Evolutionary conservation across 1,140 invertebrate species (phyloP), one percentile per base, ranked within the genome.

Genomic region (Diachasma alloeum): DNA sequence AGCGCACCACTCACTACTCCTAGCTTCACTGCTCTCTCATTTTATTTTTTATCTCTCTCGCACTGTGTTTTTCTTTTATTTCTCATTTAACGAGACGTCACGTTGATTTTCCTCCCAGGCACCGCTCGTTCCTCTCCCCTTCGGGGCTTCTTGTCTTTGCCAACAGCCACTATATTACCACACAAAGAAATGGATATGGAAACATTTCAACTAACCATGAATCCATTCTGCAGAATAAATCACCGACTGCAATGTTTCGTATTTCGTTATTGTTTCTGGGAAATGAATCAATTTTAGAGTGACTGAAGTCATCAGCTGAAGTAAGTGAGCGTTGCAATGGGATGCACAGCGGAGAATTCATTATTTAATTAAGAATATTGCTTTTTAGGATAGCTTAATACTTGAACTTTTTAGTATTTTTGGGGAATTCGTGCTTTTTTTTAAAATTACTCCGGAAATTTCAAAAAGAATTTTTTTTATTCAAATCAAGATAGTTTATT

Each of bases 41-140:
- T 63, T 63, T 63, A 9, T 63, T 63, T 63, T 63, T 26, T 26
- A 19, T 26, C 3, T 63, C 24, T 63, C 19, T 31, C 19, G 1
- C 24, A 4, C 13, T 31, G 4, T 63, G 9, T 31, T 63, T 63
- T 63, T 63, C 59, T 26, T 63, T 26, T 63, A 63, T 63, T 63
- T 63, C 59, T 63, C 24, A 26, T 63, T 63, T 63, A 63, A 63
- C 59, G 59, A 63, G 59, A 63, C 59, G 59, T 63, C 59, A 63
- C 59, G 59, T 63, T 63, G 59, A 31, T 63, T 63, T 63, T 63
- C 59, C 59, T 63, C 24, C 59, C 24, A 63, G 59, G 9, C 24
- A 63, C 59, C 11, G 3, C 59, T 63, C 59, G 48, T 15, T 56
- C 48, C n/a, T 56, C 48, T 56, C 9, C 59, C 59, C 59, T 15